Evolutionary conservation across 2,797 vertebrate species (phyloP).

Genomic region (Gobio occitaniae): DNA sequence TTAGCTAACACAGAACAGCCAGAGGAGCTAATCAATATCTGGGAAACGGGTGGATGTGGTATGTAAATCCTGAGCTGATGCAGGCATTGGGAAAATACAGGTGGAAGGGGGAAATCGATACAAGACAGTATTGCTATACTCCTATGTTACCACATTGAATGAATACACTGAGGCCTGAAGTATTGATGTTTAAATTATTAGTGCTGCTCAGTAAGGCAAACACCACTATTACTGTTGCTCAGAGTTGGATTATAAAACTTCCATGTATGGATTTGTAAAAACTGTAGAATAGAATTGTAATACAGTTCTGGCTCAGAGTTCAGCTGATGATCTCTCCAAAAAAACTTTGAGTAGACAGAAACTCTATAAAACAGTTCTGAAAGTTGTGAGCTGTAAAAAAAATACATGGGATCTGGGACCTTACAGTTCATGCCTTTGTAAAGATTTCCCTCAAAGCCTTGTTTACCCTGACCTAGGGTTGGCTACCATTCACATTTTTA

Average conservation of each 20-base stretch:
- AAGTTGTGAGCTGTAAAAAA: too few species aligned
- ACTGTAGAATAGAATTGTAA: not conserved
- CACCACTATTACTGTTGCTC: conserved; percentile 14
- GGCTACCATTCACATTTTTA: too few species aligned
- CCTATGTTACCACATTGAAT: conserved; percentile 26
- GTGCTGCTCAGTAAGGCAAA: conserved; percentile 7
- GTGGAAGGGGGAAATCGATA: conserved; percentile 56
- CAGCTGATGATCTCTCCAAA: too few species aligned
- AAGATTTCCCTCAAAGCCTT: not conserved
- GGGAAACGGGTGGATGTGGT: conserved; percentile 68
- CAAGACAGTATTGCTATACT: conserved; percentile 54
- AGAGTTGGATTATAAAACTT: conserved; percentile 5
- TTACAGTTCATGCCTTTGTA: not conserved
- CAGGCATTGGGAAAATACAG: conserved; percentile 38
- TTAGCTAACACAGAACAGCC: conserved; percentile 49
- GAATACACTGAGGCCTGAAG: conserved; percentile 16
- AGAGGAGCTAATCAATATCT: conserved; percentile 72
- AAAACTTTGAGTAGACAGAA: too few species aligned
- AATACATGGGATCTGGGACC: too few species aligned
- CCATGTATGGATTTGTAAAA: not conserved
- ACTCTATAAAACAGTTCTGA: too few species aligned
- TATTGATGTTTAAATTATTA: conserved; percentile 50
- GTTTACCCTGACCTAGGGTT: not conserved
- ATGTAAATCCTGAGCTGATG: conserved; percentile 71
- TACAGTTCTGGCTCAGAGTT: not conserved